phyloP scores from a whole-genome alignment of 92 coral and sea anemone genomes.

The Anthopleura xanthogrammica region DNA sequence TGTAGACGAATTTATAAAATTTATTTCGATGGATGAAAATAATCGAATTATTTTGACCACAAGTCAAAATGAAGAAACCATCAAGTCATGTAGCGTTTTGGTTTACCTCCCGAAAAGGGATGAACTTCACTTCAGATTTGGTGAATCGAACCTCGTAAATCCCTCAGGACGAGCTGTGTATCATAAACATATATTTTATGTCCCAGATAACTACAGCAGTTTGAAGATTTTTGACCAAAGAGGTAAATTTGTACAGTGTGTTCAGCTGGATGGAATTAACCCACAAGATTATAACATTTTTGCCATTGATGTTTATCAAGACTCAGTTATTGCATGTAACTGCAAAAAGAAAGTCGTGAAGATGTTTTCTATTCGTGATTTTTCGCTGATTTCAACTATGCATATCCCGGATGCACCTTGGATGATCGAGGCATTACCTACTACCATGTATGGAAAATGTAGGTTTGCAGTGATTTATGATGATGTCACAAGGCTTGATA shows the following conservation, averaged over 20 bases:
- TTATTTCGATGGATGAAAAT: background rate
- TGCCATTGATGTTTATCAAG: background rate
- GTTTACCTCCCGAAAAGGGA: background rate
- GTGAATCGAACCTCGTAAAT: background rate
- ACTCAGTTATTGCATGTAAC: background rate
- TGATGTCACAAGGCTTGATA: background rate
- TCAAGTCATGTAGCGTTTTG: background rate
- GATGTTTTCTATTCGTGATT: background rate
- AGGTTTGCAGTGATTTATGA: background rate
- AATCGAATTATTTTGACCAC: background rate
- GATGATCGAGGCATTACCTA: background rate
- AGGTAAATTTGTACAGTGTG: background rate
- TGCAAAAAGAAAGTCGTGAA: background rate
- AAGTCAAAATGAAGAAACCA: background rate
- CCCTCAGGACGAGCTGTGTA: background rate
- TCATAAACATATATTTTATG: background rate
- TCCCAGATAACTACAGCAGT: background rate
- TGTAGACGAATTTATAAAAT: background rate
- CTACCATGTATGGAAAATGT: background rate
- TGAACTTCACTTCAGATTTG: background rate
- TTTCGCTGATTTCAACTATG: background rate
- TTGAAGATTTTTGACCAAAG: background rate
- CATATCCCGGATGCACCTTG: conserved; percentile 1
- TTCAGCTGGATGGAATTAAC: background rate
- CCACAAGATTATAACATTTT: background rate